Percentiles rank a stretch among this genome's conserved stretches.
Evolutionary conservation across 2,797 vertebrate species (phyloP).

Genomic region (Acanthornis magna): DNA sequence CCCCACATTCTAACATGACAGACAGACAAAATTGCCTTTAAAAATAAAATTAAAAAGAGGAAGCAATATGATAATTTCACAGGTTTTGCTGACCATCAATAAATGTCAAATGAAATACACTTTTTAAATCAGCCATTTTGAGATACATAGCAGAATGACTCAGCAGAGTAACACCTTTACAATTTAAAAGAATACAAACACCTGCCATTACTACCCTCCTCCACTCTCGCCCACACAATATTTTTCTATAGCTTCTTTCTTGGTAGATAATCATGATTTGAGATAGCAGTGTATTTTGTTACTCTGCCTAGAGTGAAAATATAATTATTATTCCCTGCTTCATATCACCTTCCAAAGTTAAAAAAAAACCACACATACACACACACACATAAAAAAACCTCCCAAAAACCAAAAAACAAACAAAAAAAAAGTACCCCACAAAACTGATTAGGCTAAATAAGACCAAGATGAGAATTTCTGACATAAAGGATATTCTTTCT

Average conservation of each 20-base stretch:
- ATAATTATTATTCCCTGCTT: background rate
- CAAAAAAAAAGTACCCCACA: too few relatives aligned
- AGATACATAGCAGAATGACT: background rate
- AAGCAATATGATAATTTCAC: slow-evolving; percentile 2
- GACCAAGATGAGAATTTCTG: background rate
- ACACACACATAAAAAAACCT: too few relatives aligned
- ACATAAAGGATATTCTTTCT: background rate
- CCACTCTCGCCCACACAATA: background rate
- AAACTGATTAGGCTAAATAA: background rate
- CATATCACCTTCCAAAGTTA: background rate
- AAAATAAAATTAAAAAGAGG: background rate
- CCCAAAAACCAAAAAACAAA: too few relatives aligned
- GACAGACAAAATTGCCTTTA: background rate
- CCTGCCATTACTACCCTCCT: slow-evolving; percentile 1
- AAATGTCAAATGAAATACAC: slow-evolving; percentile 4
- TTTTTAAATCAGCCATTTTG: background rate
- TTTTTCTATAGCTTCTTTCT: slow-evolving; percentile 31
- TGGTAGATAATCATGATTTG: slow-evolving; percentile 17
- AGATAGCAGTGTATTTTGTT: background rate
- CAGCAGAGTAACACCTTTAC: slow-evolving; percentile 2
- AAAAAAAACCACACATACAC: background rate
- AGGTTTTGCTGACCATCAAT: background rate
- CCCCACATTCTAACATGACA: background rate
- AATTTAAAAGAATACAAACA: slow-evolving; percentile 21
- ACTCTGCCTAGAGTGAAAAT: background rate